A percentile compares a stretch with the other conserved stretches of the same genome.
These are phyloP conservation scores for Exephanes ischioxanthus DNA, from an alignment of 2,888 invertebrate species.

Conservation along the genomic window DNA sequence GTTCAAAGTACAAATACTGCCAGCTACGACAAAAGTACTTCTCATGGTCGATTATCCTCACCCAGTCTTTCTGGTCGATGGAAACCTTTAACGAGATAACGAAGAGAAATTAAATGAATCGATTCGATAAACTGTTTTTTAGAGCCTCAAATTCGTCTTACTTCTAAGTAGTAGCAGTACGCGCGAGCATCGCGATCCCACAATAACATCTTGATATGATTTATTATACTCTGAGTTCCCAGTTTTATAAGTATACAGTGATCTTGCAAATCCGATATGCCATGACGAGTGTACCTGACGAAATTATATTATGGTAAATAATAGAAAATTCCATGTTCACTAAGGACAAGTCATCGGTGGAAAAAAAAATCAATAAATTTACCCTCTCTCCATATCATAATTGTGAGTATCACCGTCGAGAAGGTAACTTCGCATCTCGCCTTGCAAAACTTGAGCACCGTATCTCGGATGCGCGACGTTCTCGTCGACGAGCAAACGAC, in stretches of 20 bases:
- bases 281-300: constrained; percentile 93
- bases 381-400: constrained; percentile 97
- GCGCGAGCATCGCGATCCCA: constrained; percentile 97
- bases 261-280: constrained; percentile 91
- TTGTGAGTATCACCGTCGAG: constrained; percentile 95
- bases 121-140: neutral
- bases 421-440: constrained; percentile 95
- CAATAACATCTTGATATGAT: constrained; percentile 95
- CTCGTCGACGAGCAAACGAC: constrained; percentile 94
- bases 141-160: constrained; percentile 57
- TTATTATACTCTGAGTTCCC: constrained; percentile 94
- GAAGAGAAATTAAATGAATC: neutral
- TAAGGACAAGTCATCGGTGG: neutral
- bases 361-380: constrained; percentile 43
- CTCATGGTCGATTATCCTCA: constrained; percentile 96
- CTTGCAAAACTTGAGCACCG: constrained; percentile 94
- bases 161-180: constrained; percentile 95
- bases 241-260: constrained; percentile 95
- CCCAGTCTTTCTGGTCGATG: constrained; percentile 98
- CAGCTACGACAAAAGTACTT: constrained; percentile 97
- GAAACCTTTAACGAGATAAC: constrained; percentile 87
- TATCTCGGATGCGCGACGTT: constrained; percentile 94
- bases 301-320: neutral
- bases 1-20: constrained; percentile 97
- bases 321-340: neutral